These are phyloP conservation scores for Aptenodytes forsteri DNA, from an alignment of 2,113 vertebrate species.

Conservation along the genomic window DNA sequence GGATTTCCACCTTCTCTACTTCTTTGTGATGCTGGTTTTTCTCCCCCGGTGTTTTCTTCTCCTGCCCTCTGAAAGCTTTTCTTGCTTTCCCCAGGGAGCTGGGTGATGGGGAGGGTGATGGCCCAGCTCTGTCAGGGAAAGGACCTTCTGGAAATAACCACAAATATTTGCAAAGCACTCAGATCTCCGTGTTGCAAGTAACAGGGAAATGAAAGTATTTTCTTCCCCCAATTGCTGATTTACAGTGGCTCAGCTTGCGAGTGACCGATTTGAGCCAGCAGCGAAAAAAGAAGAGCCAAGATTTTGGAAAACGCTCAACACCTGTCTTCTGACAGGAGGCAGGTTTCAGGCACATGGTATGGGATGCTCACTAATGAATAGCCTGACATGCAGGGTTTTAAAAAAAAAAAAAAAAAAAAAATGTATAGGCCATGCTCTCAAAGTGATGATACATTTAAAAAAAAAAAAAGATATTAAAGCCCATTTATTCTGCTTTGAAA, in stretches of 20 bases:
- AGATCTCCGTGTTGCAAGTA: background rate
- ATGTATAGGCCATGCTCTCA: background rate
- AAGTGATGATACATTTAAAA: background rate
- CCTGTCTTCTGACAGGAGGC: background rate
- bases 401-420: background rate
- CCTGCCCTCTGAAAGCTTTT: background rate
- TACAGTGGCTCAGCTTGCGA: background rate
- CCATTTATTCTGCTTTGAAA: slow-evolving; percentile 7
- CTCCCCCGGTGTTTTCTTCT: background rate
- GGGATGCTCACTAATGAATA: background rate
- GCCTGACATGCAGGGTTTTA: background rate
- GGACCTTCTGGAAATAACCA: background rate
- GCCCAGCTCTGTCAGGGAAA: background rate
- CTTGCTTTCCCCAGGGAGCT: background rate
- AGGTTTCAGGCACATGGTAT: background rate
- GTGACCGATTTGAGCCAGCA: background rate
- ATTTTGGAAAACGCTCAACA: background rate
- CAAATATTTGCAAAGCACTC: background rate
- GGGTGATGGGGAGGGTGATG: accelerated
- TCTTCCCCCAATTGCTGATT: background rate
- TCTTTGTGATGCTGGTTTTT: accelerated
- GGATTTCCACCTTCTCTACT: background rate
- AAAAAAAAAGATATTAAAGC: background rate
- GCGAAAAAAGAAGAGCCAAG: accelerated
- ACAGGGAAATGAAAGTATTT: background rate